phyloP scores from a whole-genome alignment of 2,888 invertebrate genomes.

The Campaea margaritaria region DNA sequence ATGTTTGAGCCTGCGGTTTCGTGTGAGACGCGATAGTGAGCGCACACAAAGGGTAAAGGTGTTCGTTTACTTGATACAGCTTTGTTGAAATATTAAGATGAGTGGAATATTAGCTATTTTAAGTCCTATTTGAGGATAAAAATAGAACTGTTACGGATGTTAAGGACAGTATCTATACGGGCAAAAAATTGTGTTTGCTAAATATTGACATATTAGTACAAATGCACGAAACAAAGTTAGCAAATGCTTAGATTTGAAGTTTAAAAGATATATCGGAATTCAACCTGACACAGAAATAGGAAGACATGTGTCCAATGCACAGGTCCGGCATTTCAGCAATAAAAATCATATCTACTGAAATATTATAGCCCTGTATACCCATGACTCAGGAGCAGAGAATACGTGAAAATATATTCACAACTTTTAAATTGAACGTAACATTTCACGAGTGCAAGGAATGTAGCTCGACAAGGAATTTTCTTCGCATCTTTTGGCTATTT shows the following conservation, averaged over 20 bases:
- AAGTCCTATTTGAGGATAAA: not conserved
- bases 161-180: no score
- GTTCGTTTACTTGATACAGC: slow-evolving; percentile 25
- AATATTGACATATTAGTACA: no score
- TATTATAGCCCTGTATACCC: slow-evolving; percentile 9
- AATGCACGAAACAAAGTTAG: no score
- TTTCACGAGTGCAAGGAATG: slow-evolving; percentile 48
- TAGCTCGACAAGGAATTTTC: slow-evolving; percentile 49
- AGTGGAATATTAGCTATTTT: not conserved
- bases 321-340: not conserved
- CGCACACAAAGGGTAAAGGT: slow-evolving; percentile 34
- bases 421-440: slow-evolving; percentile 53
- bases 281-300: not conserved
- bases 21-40: slow-evolving; percentile 40
- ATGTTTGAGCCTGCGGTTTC: slow-evolving; percentile 43
- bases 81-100: slow-evolving; percentile 12
- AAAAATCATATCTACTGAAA: slow-evolving; percentile 8
- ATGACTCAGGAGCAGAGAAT: slow-evolving; percentile 30
- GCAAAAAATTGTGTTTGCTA: no score
- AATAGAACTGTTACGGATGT: no score
- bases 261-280: no score
- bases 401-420: slow-evolving; percentile 46
- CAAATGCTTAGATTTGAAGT: no score
- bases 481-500: slow-evolving; percentile 51
- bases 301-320: not conserved